Conservation (phyloP, 2,113 vertebrate species). For the Dasyurus viverrinus region DNA sequence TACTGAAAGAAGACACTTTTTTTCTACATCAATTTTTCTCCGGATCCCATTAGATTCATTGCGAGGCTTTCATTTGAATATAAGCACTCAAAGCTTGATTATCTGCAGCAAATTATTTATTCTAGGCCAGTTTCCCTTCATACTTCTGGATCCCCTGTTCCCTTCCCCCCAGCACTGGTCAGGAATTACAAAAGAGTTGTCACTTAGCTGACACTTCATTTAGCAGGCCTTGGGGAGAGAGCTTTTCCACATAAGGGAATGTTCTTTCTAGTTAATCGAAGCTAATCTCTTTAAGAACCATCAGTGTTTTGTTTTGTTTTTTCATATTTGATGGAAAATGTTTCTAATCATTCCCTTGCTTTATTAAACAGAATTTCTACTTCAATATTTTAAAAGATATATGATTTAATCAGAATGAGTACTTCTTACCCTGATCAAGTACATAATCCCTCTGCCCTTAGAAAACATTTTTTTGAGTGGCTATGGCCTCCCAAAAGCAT, state of each 20-base stretch:
- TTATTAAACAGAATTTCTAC: background rate
- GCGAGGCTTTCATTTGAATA: constrained; percentile 9
- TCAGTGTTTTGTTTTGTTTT: background rate
- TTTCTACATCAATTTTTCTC: background rate
- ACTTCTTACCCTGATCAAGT: background rate
- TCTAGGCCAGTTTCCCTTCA: background rate
- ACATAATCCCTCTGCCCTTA: background rate
- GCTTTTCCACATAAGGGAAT: background rate
- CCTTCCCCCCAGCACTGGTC: background rate
- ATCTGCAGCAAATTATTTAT: constrained; percentile 24
- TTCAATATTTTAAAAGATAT: background rate
- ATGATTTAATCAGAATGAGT: background rate
- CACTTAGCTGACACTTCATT: background rate
- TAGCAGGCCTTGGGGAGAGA: background rate
- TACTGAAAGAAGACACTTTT: constrained; percentile 23
- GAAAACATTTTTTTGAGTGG: background rate
- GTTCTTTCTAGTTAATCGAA: background rate
- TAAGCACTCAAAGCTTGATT: background rate
- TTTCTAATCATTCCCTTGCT: background rate
- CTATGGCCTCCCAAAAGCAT: background rate
- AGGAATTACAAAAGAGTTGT: background rate
- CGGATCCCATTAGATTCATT: background rate
- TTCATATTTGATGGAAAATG: background rate
- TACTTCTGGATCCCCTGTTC: background rate
- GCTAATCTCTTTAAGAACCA: background rate